Base-by-base conservation (phyloP, 2,888 invertebrate genomes). In the Thera obeliscata region DNA sequence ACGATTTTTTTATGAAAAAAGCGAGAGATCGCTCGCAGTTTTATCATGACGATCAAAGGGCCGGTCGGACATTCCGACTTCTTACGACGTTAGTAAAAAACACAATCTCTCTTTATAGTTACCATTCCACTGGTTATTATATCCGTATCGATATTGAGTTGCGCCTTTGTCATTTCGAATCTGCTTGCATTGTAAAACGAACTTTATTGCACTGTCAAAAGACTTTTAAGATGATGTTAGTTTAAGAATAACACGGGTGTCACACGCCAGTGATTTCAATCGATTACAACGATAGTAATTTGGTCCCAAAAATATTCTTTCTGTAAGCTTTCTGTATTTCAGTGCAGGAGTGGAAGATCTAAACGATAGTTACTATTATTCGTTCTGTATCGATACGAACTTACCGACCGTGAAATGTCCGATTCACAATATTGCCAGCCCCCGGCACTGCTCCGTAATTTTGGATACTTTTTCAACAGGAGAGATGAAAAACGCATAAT, bases 31-130 rank as follows among this genome's bases (percentile, higher is more conserved):
- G 89, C 89, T 80, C 83, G 87, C 87, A 87, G 82, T 90, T 92
- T 90, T 91, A 92, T 91, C 90, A 90, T 90, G 90, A 84, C 90
- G 91, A 93, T 93, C 92, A 92, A 93, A 93, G 93, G 93, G 88
- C 88, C 90, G 89, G 86, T 84, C 90, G 89, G 88, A 86, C 91
- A 91, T 93, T 93, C 92, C 92, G 86, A 91, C 87, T 90, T 89
- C 91, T 92, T 93, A 93, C 88, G 93, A 93, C 90, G 91, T 90
- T 92, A 93, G 91, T 93, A 93, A 93, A 93, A 91, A 93, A 92
- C 89, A 93, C 92, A 93, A 93, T 93, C 92, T 93, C 86, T 89
- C 93, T 93, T 93, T 93, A 93, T 93, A 93, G 93, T 93, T 92
- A 93, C 90, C 91, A 92, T 93, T 93, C 86, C 90, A 89, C 88